Evolutionary conservation across 2,113 vertebrate species (phyloP).

Genomic region (Microcebus lehilahytsara): DNA sequence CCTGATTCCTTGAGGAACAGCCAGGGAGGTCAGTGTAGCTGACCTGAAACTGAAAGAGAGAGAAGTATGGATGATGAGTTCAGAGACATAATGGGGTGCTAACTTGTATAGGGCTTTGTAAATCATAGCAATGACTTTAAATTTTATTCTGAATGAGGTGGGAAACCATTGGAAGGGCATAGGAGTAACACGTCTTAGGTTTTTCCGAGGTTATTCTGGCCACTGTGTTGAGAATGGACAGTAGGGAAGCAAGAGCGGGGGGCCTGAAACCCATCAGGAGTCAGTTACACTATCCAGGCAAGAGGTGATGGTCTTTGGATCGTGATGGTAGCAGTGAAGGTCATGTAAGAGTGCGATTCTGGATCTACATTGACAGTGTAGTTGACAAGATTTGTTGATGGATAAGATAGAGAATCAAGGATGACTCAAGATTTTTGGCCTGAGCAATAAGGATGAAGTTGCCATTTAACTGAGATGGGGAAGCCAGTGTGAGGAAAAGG

Average conservation of each 20-base stretch:
- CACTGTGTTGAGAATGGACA: not conserved
- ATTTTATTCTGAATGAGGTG: not conserved
- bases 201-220: not conserved
- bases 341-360: not conserved
- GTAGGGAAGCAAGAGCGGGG: not conserved
- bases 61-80: not conserved
- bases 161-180: not conserved
- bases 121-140: not conserved
- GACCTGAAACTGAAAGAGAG: not conserved
- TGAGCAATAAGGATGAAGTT: not conserved
- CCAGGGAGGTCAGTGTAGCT: not conserved
- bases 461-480: not conserved
- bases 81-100: not conserved
- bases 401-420: not conserved
- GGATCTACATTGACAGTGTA: not conserved
- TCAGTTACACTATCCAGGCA: not conserved
- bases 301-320: not conserved
- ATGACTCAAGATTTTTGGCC: not conserved
- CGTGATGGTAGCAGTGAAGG: not conserved
- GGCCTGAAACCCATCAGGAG: not conserved
- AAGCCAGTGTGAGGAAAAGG: not conserved
- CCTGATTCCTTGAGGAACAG: not conserved
- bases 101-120: not conserved
- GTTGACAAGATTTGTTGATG: not conserved
- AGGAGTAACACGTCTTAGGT: not conserved